Evolutionary conservation across 2,888 invertebrate species (phyloP), one percentile per base, ranked within the genome.

Genomic region (Theretra japonica): DNA sequence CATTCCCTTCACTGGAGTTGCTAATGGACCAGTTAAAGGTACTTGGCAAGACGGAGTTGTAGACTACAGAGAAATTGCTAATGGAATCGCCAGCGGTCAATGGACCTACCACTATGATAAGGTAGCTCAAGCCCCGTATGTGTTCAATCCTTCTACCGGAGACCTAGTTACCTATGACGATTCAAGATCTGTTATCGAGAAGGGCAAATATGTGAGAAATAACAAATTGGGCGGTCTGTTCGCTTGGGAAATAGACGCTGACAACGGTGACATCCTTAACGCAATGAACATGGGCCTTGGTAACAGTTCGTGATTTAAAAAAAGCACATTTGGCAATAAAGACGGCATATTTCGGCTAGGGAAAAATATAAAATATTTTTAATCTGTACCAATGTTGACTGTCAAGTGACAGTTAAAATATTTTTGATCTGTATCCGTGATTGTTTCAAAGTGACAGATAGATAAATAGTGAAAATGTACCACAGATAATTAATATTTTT

Each of bases 41-140:
- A 92, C 94, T 0, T 94, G 94, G 94, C 94, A 94, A 73, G 94
- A 94, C 6, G 94, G 94, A 15, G 94, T 94, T 0, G 94, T 94
- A 0, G 94, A 94, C 75, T 94, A 94, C 73, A 90, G 94, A 75
- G 93, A 93, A 71, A 92, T 94, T 2, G 94, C 93, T 0, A 91
- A 84, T 2, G 94, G 90, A 71, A 90, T 94, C 7, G 91, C 93
- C 15, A 82, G 84, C 72, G 92, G 92, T 0, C 88, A 92, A 76
- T 94, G 94, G 94, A 91, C 94, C 74, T 94, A 94, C 76, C 88
- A 88, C 58, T 94, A 94, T 30, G 94, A 94, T 68, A 91, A 86
- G 19, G 89, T 92, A 2, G 94, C 94, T 1, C 90, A 94, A 75
- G 94, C 94, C 0, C 92, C 94, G 0, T 94, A 93, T 73, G 94